Conservation (phyloP, 2,888 invertebrate species). For the Cheilosia urbana region DNA sequence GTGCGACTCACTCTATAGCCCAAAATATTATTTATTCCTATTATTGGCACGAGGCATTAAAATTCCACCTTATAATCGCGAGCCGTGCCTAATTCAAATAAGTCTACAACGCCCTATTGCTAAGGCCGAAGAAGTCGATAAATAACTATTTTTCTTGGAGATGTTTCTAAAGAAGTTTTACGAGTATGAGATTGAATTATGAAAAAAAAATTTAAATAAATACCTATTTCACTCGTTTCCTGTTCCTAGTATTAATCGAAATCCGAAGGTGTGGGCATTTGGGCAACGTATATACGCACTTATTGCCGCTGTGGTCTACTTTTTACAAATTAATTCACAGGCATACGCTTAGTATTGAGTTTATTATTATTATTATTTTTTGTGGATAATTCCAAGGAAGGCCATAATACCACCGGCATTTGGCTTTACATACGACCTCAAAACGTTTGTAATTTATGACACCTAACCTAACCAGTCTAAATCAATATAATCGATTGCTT, state of each 20-base stretch:
- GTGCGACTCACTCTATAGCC: background rate
- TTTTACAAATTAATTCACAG: conserved; percentile 66
- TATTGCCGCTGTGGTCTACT: conserved; percentile 21
- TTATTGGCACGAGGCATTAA: conserved; percentile 24
- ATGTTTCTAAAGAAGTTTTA: conserved; percentile 6
- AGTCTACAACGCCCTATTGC: conserved; percentile 3
- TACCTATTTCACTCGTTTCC: background rate
- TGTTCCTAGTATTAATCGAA: conserved; percentile 21
- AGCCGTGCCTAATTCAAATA: conserved; percentile 25
- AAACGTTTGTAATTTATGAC: conserved; percentile 32
- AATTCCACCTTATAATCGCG: conserved; percentile 15
- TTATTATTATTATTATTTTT: conserved; percentile 12
- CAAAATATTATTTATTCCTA: background rate
- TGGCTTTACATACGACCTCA: conserved; percentile 63
- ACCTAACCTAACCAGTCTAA: conserved; percentile 1
- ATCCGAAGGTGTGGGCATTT: conserved; percentile 20
- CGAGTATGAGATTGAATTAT: conserved; percentile 47
- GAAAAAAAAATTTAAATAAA: conserved; percentile 43
- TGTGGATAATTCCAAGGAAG: conserved; percentile 22
- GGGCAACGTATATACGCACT: conserved; percentile 27
- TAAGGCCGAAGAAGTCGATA: conserved; percentile 11
- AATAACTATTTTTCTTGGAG: background rate
- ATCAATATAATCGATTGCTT: conserved; percentile 61
- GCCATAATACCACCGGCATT: background rate
- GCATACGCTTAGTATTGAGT: conserved; percentile 34